phyloP scores from a whole-genome alignment of 2,113 vertebrate genomes.

The Fregetta grallaria region DNA sequence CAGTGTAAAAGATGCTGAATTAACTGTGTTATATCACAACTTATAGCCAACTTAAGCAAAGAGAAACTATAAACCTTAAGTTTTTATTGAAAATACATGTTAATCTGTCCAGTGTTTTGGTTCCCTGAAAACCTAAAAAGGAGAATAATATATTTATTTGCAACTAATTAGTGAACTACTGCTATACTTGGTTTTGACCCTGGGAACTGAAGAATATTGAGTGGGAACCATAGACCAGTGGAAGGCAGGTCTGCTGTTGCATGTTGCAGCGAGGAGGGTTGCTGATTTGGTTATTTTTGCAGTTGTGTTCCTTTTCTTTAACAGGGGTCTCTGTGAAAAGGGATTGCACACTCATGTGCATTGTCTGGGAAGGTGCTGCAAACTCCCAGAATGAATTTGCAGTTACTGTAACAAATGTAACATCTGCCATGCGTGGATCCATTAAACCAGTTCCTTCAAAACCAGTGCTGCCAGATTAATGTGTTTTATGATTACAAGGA shows the following conservation, averaged over 20 bases:
- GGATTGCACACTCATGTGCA: background rate
- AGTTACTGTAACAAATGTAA: background rate
- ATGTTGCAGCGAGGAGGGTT: fast-evolving
- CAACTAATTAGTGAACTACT: background rate
- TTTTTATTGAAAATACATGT: background rate
- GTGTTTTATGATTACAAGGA: constrained; percentile 15
- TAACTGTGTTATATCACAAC: background rate
- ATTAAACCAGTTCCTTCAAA: constrained; percentile 6
- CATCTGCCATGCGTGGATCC: constrained; percentile 5
- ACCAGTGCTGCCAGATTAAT: constrained; percentile 15
- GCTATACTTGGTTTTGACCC: background rate
- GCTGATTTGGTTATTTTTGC: background rate
- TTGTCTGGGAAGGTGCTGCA: background rate
- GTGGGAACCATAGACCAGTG: background rate
- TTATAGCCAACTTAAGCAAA: background rate
- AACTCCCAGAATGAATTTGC: constrained; percentile 10
- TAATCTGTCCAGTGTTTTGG: background rate
- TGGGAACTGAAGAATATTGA: background rate
- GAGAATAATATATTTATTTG: background rate
- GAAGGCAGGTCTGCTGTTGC: background rate
- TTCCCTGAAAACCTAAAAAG: background rate
- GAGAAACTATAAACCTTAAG: background rate
- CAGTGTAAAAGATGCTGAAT: background rate
- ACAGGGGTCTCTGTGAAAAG: background rate
- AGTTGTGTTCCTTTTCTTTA: background rate